phyloP scores from a whole-genome alignment of 2,888 invertebrate genomes.

The Acrobasis repandana region DNA sequence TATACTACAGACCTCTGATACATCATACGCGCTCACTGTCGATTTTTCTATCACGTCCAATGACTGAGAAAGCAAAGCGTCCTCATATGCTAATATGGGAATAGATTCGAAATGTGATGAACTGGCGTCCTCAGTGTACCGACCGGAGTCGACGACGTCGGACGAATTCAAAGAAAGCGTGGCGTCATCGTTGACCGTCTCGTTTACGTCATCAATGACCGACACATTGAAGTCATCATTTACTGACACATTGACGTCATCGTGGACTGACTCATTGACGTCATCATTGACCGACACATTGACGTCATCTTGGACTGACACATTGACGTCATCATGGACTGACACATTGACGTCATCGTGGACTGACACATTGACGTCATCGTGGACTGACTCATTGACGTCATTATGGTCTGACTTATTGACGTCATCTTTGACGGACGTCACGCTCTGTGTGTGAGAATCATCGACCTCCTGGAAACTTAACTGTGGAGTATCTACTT shows the following conservation, averaged over 20 bases:
- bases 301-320: background rate
- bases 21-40: slow-evolving; percentile 41
- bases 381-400: slow-evolving; percentile 26
- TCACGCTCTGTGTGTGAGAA: slow-evolving; percentile 48
- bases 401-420: background rate
- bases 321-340: slow-evolving; percentile 43
- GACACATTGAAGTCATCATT: slow-evolving; percentile 35
- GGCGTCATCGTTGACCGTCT: slow-evolving; percentile 37
- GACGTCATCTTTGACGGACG: slow-evolving; percentile 41
- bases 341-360: slow-evolving; percentile 36
- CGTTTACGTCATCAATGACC: slow-evolving; percentile 36
- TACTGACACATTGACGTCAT: slow-evolving; percentile 40
- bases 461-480: slow-evolving; percentile 44
- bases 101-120: slow-evolving; percentile 61
- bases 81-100: slow-evolving; percentile 53
- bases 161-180: slow-evolving; percentile 62
- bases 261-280: slow-evolving; percentile 35
- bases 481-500: slow-evolving; percentile 38
- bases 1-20: slow-evolving; percentile 40
- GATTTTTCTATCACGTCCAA: slow-evolving; percentile 61
- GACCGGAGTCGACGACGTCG: slow-evolving; percentile 70
- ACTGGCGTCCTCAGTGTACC: slow-evolving; percentile 69
- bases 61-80: slow-evolving; percentile 70
- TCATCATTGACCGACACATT: slow-evolving; percentile 33
- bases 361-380: slow-evolving; percentile 39